A percentile compares a stretch with the other conserved stretches of the same genome.
Conservation (phyloP, 1,140 invertebrate species). For the Olivierus martensii region DNA sequence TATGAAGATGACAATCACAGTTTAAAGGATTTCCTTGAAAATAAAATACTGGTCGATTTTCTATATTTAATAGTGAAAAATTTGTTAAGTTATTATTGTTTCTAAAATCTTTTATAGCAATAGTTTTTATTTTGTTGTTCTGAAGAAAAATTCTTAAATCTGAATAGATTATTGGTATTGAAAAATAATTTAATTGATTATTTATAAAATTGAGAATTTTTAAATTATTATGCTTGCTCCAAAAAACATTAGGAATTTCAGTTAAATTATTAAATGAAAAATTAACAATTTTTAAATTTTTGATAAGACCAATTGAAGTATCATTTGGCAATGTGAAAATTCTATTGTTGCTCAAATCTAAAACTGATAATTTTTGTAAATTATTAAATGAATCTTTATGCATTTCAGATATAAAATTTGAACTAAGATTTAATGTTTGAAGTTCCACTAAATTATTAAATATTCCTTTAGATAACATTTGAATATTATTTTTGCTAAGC, state of each 20-base stretch:
- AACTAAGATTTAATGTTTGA: background rate
- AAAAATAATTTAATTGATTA: conserved; percentile 16
- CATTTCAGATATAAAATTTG: no score
- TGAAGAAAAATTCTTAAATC: conserved; percentile 3
- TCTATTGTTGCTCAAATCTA: no score
- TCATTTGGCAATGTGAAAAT: no score
- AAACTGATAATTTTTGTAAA: no score
- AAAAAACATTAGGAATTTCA: conserved; percentile 13
- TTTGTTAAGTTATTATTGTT: background rate
- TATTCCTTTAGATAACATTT: conserved; percentile 6
- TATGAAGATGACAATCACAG: conserved; percentile 42
- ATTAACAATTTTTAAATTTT: background rate
- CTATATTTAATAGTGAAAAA: background rate
- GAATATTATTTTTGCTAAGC: conserved; percentile 12
- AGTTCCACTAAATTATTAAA: conserved; percentile 14
- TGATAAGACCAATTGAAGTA: no score
- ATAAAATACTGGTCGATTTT: conserved; percentile 2
- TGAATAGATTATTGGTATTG: conserved; percentile 17
- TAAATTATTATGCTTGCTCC: conserved; percentile 15
- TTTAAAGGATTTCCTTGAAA: conserved; percentile 42
- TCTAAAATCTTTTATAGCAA: conserved; percentile 1
- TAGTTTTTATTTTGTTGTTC: conserved; percentile 15
- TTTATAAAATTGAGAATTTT: conserved; percentile 15
- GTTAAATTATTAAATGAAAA: conserved; percentile 10
- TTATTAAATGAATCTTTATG: no score